A percentile compares a stretch with the other conserved stretches of the same genome.
Evolutionary conservation across 2,888 invertebrate genomes (phyloP).

Genomic region (Chrysolina americana): DNA sequence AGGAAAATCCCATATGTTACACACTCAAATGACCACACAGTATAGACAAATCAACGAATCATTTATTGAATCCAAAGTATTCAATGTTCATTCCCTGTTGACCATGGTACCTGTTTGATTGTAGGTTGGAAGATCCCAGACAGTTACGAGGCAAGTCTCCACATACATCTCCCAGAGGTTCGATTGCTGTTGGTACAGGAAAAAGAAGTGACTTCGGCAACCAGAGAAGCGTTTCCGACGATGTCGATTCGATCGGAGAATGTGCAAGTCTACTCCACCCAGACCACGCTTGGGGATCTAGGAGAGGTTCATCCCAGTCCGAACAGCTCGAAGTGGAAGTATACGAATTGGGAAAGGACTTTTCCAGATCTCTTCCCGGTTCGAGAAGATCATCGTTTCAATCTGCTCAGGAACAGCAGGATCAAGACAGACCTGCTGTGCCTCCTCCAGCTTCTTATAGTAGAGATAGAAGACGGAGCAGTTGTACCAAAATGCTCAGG

Average conservation of each 20-base stretch:
- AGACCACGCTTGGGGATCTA: constrained; percentile 86
- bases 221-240: constrained; percentile 82
- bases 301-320: constrained; percentile 91
- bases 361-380: constrained; percentile 84
- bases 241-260: constrained; percentile 82
- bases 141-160: constrained; percentile 82
- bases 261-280: constrained; percentile 86
- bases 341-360: constrained; percentile 88
- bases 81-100: no score
- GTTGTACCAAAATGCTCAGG: constrained; percentile 80
- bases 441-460: constrained; percentile 74
- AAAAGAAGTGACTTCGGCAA: constrained; percentile 82
- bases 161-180: constrained; percentile 85
- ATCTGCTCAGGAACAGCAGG: constrained; percentile 69
- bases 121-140: constrained; percentile 83
- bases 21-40: no score
- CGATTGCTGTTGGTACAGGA: constrained; percentile 75
- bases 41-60: no score
- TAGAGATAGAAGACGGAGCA: constrained; percentile 84
- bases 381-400: constrained; percentile 89
- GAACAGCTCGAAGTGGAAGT: constrained; percentile 85
- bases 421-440: constrained; percentile 68
- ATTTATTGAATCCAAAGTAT: no score
- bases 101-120: neutral
- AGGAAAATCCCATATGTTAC: no score